These are phyloP conservation scores for Drosophila lacteicornis DNA, from an alignment of 1,140 invertebrate species.

Conservation along the genomic window DNA sequence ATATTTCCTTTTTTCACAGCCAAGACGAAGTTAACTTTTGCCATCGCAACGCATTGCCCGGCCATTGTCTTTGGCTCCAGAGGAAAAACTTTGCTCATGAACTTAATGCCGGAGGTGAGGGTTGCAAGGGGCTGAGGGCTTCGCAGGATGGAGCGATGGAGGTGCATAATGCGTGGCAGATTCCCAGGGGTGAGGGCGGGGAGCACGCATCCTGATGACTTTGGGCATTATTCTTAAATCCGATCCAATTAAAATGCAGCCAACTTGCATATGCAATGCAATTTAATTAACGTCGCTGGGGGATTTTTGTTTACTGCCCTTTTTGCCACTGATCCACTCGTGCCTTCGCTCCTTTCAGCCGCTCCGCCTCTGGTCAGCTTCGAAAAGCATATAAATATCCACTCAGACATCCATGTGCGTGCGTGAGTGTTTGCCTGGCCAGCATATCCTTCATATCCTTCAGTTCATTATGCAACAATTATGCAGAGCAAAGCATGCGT, in stretches of 20 bases:
- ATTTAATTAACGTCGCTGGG: conserved; percentile 81
- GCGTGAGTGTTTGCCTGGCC: conserved; percentile 41
- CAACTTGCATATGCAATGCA: conserved; percentile 81
- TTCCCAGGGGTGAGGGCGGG: not conserved
- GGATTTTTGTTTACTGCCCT: conserved; percentile 64
- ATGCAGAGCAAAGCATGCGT: conserved; percentile 82
- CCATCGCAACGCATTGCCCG: conserved; percentile 35
- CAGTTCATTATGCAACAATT: conserved; percentile 84
- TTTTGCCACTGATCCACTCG: conserved; percentile 44
- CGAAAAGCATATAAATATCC: conserved; percentile 76
- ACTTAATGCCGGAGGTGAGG: conserved; percentile 62
- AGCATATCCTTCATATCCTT: conserved; percentile 81
- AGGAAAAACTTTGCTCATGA: conserved; percentile 69
- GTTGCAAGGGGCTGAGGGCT: conserved; percentile 13
- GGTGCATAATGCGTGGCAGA: conserved; percentile 68
- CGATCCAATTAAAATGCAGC: conserved; percentile 81
- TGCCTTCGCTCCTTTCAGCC: not conserved
- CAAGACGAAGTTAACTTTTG: conserved; percentile 62
- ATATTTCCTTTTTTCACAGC: conserved; percentile 24
- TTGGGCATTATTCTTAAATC: conserved; percentile 81
- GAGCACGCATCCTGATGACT: conserved; percentile 61
- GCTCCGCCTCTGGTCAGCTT: conserved; percentile 37
- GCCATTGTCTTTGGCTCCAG: conserved; percentile 62
- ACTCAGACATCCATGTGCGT: conserved; percentile 43
- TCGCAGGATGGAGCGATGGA: conserved; percentile 9